Evolutionary conservation across 1,140 invertebrate species (phyloP), one percentile per base, ranked within the genome.

Genomic region (Danaus melanippus): DNA sequence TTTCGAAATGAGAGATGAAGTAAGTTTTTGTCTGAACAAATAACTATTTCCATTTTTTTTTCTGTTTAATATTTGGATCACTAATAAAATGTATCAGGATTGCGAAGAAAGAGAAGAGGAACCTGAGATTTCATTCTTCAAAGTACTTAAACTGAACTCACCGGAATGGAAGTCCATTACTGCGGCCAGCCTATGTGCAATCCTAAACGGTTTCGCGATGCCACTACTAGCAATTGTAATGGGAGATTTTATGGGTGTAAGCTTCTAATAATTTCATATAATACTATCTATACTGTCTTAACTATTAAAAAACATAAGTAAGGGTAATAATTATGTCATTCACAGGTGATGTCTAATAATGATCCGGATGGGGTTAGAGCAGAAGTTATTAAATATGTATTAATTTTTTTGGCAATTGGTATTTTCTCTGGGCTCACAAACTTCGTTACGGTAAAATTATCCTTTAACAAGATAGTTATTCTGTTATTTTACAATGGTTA

Each of bases 171-270:
- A 86, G 11, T 90, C 90, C 12, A 89, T 96, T n/a, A 60, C 90
- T 4, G 54, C 91, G 0, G 95, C 93, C 4, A 90, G 91, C 56
- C 50, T 94, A 1, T 90, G 90, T 8, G 91, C 93, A 0, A 61
- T 92, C 0, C 69, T 95, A 9, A 91, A 90, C 65, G 95, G 95
- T 6, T 89, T 89, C 49, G 88, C 91, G 43, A 92, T 94, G 87
- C 95, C 95, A 1, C 68, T 92, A 0, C 93, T 95, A 75, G 92
- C 94, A 1, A 85, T 96, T 49, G 84, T 96, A 12, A 92, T 96
- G 64, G 92, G 94, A 50, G 92, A 95, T 77, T 92, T 97, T 67
- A 88, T 96, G 58, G 90, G 91, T 8, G 86, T 87, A 71, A 82
- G 73, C 70, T 11, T 21, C 51, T 44, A 32, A 32, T 4, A 32